phyloP scores from a whole-genome alignment of 1,140 invertebrate genomes.

The Ips typographus region DNA sequence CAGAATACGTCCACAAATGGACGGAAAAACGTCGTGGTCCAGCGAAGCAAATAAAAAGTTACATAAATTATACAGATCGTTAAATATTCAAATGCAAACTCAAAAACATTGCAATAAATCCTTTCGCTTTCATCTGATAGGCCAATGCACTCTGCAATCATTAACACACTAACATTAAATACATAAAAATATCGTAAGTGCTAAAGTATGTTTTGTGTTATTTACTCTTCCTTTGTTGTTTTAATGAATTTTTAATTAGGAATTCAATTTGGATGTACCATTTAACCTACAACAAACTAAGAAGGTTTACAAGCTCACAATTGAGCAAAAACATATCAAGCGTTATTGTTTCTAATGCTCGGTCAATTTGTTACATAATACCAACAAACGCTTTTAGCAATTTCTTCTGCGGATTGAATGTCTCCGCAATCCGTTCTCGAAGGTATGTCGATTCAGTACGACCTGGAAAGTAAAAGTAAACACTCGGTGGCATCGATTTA shows the following conservation, averaged over 20 bases:
- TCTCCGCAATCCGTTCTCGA: conserved; percentile 4
- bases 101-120: not conserved
- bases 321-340: too few species aligned
- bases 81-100: too few species aligned
- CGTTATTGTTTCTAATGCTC: too few species aligned
- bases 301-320: too few species aligned
- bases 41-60: too few species aligned
- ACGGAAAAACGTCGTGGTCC: too few species aligned
- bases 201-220: not conserved
- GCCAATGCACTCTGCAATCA: conserved; percentile 27
- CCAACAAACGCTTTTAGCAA: conserved; percentile 10
- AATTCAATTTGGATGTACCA: too few species aligned
- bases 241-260: too few species aligned
- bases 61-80: too few species aligned
- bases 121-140: conserved; percentile 27
- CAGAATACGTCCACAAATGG: too few species aligned
- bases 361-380: conserved; percentile 10
- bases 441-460: conserved; percentile 17
- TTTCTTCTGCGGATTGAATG: conserved; percentile 19
- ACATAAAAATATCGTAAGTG: not conserved
- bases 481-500: not conserved
- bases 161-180: conserved; percentile 33
- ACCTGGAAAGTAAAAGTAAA: conserved; percentile 34
- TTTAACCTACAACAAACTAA: too few species aligned
- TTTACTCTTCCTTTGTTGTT: too few species aligned